These are phyloP conservation scores for Pinna nobilis DNA, from an alignment of 1,140 invertebrate genomes.

Conservation along the genomic window DNA sequence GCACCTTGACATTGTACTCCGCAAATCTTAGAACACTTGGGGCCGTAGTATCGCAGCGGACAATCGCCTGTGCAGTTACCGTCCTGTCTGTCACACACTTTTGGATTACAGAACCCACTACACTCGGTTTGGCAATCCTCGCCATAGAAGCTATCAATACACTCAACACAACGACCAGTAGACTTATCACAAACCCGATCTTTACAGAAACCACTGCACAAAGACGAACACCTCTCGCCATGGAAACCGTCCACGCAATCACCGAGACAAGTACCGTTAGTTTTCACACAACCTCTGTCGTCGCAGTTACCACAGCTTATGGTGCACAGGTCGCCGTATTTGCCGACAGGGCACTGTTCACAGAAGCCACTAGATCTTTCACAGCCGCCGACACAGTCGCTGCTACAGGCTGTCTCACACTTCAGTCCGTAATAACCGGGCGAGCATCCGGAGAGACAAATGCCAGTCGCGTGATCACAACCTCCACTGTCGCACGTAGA, in stretches of 20 bases:
- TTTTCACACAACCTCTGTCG: not conserved
- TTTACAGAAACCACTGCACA: slow-evolving; percentile 3
- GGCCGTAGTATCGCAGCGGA: slow-evolving; percentile 3
- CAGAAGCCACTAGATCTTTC: slow-evolving; percentile 5
- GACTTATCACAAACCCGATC: slow-evolving; percentile 5
- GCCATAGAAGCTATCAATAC: slow-evolving; percentile 32
- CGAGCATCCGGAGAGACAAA: slow-evolving; percentile 1
- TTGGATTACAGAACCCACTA: slow-evolving; percentile 7
- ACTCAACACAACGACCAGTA: slow-evolving; percentile 26
- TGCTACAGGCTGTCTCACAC: slow-evolving; percentile 4
- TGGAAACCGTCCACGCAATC: slow-evolving; percentile 1
- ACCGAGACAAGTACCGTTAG: slow-evolving; percentile 5
- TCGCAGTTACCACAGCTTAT: not conserved
- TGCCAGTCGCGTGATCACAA: slow-evolving; percentile 14
- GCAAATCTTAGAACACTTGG: not conserved
- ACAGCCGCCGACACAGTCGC: not conserved
- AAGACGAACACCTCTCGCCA: slow-evolving; percentile 4
- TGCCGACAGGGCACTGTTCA: not conserved
- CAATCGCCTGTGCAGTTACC: slow-evolving; percentile 16
- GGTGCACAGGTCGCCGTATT: not conserved
- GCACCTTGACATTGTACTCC: not conserved
- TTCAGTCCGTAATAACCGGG: slow-evolving; percentile 15
- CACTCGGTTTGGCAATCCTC: slow-evolving; percentile 15
- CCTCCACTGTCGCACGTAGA: slow-evolving; percentile 14
- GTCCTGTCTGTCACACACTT: not conserved